A percentile compares a stretch with the other conserved stretches of the same genome.
Conservation (phyloP, 2,113 vertebrate genomes). For the Burhinus oedicnemus region DNA sequence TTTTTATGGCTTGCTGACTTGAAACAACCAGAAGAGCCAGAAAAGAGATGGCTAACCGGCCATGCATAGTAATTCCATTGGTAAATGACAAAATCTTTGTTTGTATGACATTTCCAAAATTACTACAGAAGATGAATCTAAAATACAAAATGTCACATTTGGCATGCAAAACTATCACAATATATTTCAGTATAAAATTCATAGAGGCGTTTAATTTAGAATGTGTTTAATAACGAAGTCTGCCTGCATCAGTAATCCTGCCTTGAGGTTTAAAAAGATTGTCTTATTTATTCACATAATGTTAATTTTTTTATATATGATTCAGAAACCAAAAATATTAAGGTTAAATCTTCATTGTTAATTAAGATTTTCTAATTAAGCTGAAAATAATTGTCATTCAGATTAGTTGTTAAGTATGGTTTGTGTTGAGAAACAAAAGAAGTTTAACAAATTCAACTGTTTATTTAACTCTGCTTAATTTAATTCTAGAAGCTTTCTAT, state of each 20-base stretch:
- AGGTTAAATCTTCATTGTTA: conserved; percentile 99
- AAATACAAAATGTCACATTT: conserved; percentile 99
- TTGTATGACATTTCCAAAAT: conserved; percentile 99
- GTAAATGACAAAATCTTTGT: conserved; percentile 99
- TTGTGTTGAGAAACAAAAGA: conserved; percentile 88
- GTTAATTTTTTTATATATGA: conserved; percentile 83
- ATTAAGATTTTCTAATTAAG: conserved; percentile 99
- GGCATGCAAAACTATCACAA: conserved; percentile 99
- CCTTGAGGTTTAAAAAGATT: conserved; percentile 98
- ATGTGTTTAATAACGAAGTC: conserved; percentile 98
- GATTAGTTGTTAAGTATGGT: conserved; percentile 92
- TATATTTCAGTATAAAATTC: conserved; percentile 99
- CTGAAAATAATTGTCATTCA: conserved; percentile 96
- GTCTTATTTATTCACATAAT: conserved; percentile 98
- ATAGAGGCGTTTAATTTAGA: conserved; percentile 99
- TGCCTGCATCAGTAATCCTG: conserved; percentile 99
- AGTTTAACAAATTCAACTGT: conserved; percentile 77
- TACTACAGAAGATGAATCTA: conserved; percentile 93
- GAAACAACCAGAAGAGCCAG: conserved; percentile 94
- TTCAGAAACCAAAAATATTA: conserved; percentile 90
- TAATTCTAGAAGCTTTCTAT: conserved; percentile 71
- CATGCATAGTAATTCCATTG: conserved; percentile 97
- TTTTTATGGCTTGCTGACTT: conserved; percentile 99
- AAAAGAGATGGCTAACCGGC: conserved; percentile 90
- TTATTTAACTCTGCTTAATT: conserved; percentile 71